Conservation (phyloP, 1,140 invertebrate species). For the Drosophila saltans region DNA sequence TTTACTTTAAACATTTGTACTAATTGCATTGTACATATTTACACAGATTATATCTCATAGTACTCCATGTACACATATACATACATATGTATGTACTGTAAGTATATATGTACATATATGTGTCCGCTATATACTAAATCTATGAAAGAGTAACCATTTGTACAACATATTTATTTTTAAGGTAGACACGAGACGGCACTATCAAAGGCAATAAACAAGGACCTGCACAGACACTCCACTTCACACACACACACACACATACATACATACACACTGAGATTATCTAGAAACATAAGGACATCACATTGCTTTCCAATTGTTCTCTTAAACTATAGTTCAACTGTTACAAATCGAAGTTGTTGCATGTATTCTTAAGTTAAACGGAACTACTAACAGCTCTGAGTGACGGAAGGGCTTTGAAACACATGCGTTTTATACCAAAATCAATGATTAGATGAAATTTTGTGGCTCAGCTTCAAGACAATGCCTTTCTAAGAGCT, state of each 20-base stretch:
- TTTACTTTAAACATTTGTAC: conserved; percentile 55
- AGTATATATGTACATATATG: background rate
- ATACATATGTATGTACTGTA: no score
- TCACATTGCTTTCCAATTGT: no score
- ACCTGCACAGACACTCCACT: background rate
- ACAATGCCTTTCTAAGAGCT: no score
- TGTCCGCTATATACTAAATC: conserved; percentile 1
- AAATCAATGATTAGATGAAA: no score
- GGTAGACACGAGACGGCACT: conserved; percentile 4
- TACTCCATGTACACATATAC: background rate
- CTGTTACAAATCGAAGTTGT: background rate
- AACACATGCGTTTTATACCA: no score
- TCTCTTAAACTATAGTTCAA: no score
- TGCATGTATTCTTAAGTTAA: background rate
- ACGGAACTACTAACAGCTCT: no score
- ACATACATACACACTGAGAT: background rate
- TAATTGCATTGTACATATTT: conserved; percentile 59
- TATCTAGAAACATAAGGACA: no score
- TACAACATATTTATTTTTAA: background rate
- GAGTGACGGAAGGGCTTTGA: no score
- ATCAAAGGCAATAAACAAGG: background rate
- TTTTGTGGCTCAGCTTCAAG: no score
- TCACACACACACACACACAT: background rate
- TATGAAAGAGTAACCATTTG: conserved; percentile 2
- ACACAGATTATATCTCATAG: conserved; percentile 35